Conservation (phyloP, 1,140 invertebrate species). For the Heliconius melpomene region DNA sequence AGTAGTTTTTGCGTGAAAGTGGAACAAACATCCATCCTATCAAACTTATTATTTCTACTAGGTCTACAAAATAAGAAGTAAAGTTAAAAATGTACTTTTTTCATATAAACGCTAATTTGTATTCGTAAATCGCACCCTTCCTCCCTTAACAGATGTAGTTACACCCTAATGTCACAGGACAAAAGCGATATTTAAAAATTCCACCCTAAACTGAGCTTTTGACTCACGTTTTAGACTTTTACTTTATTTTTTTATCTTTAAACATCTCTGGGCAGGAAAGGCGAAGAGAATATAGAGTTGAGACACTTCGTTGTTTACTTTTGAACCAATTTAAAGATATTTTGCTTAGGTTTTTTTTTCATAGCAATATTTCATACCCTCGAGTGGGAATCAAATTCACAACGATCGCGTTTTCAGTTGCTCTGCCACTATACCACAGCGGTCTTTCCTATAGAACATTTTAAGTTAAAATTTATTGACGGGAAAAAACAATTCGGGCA, state of each 20-base stretch:
- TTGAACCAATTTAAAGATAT: neutral
- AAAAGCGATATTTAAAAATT: constrained; percentile 11
- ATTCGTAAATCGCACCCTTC: constrained; percentile 13
- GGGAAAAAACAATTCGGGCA: constrained; percentile 38
- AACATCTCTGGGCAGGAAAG: too few relatives aligned
- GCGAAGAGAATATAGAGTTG: too few relatives aligned
- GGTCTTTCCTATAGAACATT: neutral
- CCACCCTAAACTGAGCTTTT: constrained; percentile 2
- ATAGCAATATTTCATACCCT: too few relatives aligned
- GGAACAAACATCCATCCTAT: too few relatives aligned
- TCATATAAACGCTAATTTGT: neutral
- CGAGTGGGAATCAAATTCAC: too few relatives aligned
- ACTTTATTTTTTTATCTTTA: neutral
- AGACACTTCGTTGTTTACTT: neutral
- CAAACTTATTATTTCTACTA: too few relatives aligned
- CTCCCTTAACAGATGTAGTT: neutral
- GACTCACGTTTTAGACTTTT: neutral
- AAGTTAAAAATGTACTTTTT: neutral
- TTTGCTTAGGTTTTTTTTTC: neutral
- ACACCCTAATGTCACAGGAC: neutral
- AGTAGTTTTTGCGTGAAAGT: too few relatives aligned
- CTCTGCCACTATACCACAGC: too few relatives aligned
- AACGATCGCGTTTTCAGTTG: too few relatives aligned
- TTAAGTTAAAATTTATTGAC: constrained; percentile 32
- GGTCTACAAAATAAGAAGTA: too few relatives aligned